phyloP scores from a whole-genome alignment of 2,113 vertebrate species.

The Monopterus albus region DNA sequence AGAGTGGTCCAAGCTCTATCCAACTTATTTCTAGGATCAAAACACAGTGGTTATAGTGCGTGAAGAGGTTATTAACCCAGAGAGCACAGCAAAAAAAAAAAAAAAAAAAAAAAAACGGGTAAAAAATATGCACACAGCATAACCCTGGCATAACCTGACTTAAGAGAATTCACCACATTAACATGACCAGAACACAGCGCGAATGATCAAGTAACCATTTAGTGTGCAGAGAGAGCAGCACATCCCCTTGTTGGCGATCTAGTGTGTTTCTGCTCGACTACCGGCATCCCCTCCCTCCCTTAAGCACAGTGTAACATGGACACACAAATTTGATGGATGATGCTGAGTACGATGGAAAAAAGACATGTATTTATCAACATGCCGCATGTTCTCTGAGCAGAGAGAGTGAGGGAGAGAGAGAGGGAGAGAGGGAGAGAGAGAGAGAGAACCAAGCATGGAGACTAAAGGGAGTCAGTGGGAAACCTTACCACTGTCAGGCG shows the following conservation, averaged over 20 bases:
- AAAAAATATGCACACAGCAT: slow-evolving; percentile 32
- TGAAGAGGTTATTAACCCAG: slow-evolving; percentile 67
- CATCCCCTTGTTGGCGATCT: slow-evolving; percentile 56
- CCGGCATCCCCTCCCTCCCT: slow-evolving; percentile 37
- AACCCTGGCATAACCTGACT: slow-evolving; percentile 20
- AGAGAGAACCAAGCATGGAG: slow-evolving; percentile 59
- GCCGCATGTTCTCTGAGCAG: slow-evolving; percentile 56
- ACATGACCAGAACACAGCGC: slow-evolving; percentile 33
- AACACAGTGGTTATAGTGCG: slow-evolving; percentile 53
- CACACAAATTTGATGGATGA: slow-evolving; percentile 73
- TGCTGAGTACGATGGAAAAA: slow-evolving; percentile 73
- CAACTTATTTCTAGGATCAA: slow-evolving; percentile 56
- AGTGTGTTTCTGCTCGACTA: slow-evolving; percentile 41
- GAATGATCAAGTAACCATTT: slow-evolving; percentile 48
- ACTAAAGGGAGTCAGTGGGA: slow-evolving; percentile 66
- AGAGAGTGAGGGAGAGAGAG: slow-evolving; percentile 22
- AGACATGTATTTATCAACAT: slow-evolving; percentile 75
- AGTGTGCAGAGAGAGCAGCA: slow-evolving; percentile 32
- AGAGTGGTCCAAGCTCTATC: slow-evolving; percentile 65
- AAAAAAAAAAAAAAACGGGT: too few relatives aligned
- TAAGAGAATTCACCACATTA: slow-evolving; percentile 38
- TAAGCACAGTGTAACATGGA: slow-evolving; percentile 56
- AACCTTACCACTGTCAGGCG: slow-evolving; percentile 79
- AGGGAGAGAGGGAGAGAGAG: slow-evolving; percentile 53
- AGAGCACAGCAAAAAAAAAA: slow-evolving; percentile 28